Conservation (phyloP, 2,797 vertebrate species). For the Pipistrellus kuhlii region DNA sequence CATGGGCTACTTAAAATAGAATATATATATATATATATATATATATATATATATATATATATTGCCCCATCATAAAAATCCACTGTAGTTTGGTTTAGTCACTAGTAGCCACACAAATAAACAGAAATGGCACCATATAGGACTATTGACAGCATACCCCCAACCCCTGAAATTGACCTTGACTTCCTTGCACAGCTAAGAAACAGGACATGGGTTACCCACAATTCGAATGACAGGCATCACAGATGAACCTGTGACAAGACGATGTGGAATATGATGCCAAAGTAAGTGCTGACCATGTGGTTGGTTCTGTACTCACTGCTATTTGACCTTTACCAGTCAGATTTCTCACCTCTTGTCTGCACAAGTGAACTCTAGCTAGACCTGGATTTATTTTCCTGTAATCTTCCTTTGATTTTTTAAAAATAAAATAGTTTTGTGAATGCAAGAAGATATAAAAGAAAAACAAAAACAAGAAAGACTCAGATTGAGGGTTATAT, state of each 20-base stretch:
- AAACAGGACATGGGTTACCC: not conserved
- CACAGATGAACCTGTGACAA: not conserved
- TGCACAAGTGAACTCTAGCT: not conserved
- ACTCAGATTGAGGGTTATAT: not conserved
- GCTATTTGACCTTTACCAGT: not conserved
- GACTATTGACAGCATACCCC: not conserved
- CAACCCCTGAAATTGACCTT: not conserved
- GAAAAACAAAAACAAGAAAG: not conserved
- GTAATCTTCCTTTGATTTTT: not conserved
- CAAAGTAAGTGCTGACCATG: not conserved
- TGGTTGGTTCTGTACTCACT: not conserved
- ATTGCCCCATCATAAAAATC: conserved; percentile 43
- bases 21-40: not conserved
- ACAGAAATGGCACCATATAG: not conserved
- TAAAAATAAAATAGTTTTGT: not conserved
- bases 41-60: too few species aligned
- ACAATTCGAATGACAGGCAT: too few species aligned
- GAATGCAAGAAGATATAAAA: not conserved
- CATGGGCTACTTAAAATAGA: conserved; percentile 46
- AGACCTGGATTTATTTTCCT: not conserved
- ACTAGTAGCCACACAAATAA: conserved; percentile 46
- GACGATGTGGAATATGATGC: not conserved
- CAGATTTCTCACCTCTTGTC: not conserved
- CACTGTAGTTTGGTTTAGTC: not conserved
- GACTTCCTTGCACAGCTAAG: not conserved